Evolutionary conservation across 2,797 vertebrate species (phyloP).

Genomic region (Monodelphis domestica): DNA sequence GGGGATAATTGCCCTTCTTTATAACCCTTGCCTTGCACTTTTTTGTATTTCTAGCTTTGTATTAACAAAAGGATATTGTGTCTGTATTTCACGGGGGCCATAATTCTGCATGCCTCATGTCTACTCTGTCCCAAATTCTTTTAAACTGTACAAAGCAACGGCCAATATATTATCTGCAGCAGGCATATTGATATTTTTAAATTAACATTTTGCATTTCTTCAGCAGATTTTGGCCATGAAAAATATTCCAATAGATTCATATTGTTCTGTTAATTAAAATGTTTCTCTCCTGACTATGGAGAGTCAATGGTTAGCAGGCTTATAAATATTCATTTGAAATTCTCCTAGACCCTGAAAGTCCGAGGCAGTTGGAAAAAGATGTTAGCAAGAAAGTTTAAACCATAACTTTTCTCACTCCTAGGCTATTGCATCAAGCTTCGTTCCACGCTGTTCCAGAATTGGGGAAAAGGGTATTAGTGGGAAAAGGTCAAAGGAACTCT

Average conservation of each 20-base stretch:
- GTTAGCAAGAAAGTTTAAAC: conserved; percentile 14
- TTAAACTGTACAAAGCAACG: conserved; percentile 20
- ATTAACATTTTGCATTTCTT: conserved; percentile 54
- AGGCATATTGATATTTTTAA: conserved; percentile 56
- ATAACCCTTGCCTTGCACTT: conserved; percentile 22
- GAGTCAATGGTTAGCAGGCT: conserved; percentile 34
- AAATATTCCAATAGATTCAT: conserved; percentile 59
- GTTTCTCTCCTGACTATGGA: conserved; percentile 52
- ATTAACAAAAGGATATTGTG: conserved; percentile 46
- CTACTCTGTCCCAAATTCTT: conserved; percentile 7
- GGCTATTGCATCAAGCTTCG: neutral
- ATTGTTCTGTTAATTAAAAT: conserved; percentile 68
- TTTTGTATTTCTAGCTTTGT: neutral
- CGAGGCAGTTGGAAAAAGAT: neutral
- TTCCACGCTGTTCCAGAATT: neutral
- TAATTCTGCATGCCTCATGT: conserved; percentile 26
- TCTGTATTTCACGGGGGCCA: conserved; percentile 29
- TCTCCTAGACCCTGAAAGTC: neutral
- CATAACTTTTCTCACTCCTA: neutral
- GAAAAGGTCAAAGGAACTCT: neutral
- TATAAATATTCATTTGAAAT: conserved; percentile 25
- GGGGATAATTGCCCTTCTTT: conserved; percentile 9
- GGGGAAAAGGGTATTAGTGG: neutral
- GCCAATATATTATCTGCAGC: conserved; percentile 37
- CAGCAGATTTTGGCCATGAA: conserved; percentile 56